Base-by-base conservation (phyloP, 1,140 invertebrate genomes). In the Bombus terrestris region DNA sequence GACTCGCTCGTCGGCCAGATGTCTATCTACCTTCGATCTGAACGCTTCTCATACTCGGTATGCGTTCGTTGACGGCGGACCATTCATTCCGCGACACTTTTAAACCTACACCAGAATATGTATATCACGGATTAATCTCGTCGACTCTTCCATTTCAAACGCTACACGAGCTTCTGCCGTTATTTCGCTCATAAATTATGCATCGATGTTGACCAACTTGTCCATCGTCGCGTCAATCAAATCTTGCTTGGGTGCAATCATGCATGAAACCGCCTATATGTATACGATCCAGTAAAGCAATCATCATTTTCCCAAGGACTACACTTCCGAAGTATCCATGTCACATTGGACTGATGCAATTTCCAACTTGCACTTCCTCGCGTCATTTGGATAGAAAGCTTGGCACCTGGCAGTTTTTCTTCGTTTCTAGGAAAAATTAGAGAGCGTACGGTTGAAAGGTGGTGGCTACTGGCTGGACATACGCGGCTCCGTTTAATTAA, bases 401-500 rank as follows among this genome's bases (percentile, higher is more conserved):
- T 32, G 5, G n/a, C 37, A 18, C 6, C 68, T 9, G 35, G 32
- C 43, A 53, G 53, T 62, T 86, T 88, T 89, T 47, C 76, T 62
- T 43, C 81, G 64, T 76, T 86, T 41, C 75, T 59, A 72, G 83
- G 35, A 82, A 74, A 83, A 87, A 82, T 82, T 74, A 72, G 81
- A 91, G 83, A 66, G 71, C 28, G 71, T 59, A 39, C 53, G 80
- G 62, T 66, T 68, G 78, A 80, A 84, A 84, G 76, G 83, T 85
- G 83, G 66, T 75, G 68, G 59, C 64, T 59, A 68, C 37, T 69
- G 74, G 74, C 78, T 83, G 74, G 75, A 86, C 83, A 79, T 75
- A 85, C 88, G 88, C 89, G 87, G 79, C 77, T 84, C 87, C 87
- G 82, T 92, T 92, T 92, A 92, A 92, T 92, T 92, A 92, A 92